Evolutionary conservation across 2,888 invertebrate species (phyloP).

Genomic region (Cerastoderma edule): DNA sequence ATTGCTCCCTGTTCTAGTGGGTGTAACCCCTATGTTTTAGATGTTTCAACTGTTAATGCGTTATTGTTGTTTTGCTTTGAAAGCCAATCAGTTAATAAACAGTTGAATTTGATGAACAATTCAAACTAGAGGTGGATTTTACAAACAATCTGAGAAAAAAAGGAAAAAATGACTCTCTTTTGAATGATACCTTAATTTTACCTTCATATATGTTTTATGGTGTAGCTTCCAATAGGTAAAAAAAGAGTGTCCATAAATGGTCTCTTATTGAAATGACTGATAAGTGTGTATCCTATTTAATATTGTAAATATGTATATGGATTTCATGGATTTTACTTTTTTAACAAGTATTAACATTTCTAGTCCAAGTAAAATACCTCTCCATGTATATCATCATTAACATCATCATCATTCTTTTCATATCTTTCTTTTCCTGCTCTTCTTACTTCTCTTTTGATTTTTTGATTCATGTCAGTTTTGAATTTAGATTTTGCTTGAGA

Average conservation of each 20-base stretch:
- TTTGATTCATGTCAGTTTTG: background rate
- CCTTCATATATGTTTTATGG: background rate
- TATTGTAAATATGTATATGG: conserved; percentile 17
- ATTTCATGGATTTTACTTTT: background rate
- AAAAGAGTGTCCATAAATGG: no score
- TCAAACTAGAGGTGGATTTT: no score
- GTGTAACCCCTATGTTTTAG: no score
- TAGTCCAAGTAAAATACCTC: conserved; percentile 7
- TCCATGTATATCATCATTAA: background rate
- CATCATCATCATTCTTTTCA: background rate
- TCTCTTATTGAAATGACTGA: no score
- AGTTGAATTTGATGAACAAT: no score
- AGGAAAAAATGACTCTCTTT: no score
- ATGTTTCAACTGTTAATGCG: no score
- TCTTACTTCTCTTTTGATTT: background rate
- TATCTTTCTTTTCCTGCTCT: background rate
- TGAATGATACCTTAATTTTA: no score
- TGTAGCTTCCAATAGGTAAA: background rate
- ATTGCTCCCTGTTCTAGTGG: no score
- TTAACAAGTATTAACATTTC: conserved; percentile 18
- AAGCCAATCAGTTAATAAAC: no score
- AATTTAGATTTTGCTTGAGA: background rate
- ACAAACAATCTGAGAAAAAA: no score
- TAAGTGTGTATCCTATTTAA: background rate
- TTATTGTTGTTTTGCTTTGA: no score